Base-by-base conservation (phyloP, 2,113 vertebrate species). In the Girardinichthys multiradiatus region DNA sequence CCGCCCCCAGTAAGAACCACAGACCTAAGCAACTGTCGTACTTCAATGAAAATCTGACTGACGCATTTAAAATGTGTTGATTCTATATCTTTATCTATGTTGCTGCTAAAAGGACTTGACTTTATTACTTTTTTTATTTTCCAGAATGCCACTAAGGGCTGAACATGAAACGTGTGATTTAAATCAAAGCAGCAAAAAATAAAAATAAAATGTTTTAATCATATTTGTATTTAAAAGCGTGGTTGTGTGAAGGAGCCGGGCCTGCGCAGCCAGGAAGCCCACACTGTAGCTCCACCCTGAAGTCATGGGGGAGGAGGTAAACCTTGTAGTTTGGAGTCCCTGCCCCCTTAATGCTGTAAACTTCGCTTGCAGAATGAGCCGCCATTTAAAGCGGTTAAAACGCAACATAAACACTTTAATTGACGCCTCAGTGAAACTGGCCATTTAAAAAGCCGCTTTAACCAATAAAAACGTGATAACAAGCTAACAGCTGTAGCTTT, bases 281-380 rank as follows among this genome's bases (percentile, higher is more conserved):
- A 61, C 11, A 3, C 61, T 33, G 28, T 69, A 74, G 87, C 91
- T 87, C 90, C 91, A 70, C 91, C 89, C 82, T 81, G 10, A 59
- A 57, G 33, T 60, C 31, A 68, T 85, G 88, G 92, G 91, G 90
- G 90, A 82, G 81, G 90, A 90, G 91, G 76, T 42, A 39, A 64
- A 81, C 42, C 76, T 63, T 27, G 73, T 61, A 79, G 83, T 91
- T 90, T 72, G 68, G 73, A 76, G 89, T 91, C 89, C 87, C 89
- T 81, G 78, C 92, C 93, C 88, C 78, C 86, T 86, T 82, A 37
- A 30, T 85, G 86, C 82, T 87, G 80, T 92, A 94, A 95, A 95
- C 93, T 95, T 95, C 94, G 86, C 92, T 86, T 91, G 87, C 83
- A 86, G 81, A 82, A 73, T 68, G 74, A 90, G 88, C 90, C 92